Evolutionary conservation across 2,797 vertebrate genomes (phyloP).

Genomic region (Alfaro cultratus): DNA sequence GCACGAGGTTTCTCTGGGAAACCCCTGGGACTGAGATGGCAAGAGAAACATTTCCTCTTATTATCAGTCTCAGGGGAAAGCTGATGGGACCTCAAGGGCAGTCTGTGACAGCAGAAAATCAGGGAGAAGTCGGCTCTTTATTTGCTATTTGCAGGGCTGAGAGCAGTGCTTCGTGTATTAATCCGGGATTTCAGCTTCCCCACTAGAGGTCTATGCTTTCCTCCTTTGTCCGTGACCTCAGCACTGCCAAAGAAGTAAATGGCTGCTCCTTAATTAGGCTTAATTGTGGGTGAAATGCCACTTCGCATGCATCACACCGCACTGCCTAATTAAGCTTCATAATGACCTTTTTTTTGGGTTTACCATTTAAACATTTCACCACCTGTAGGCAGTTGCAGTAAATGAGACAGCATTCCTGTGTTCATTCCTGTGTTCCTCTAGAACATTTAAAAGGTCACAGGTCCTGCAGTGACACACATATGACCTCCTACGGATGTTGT

Average conservation of each 20-base stretch:
- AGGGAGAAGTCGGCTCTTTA: neutral
- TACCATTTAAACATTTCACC: neutral
- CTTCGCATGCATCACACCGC: neutral
- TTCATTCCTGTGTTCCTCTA: constrained; percentile 19
- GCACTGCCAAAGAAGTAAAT: neutral
- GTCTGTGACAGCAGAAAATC: too few relatives aligned
- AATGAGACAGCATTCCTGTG: constrained; percentile 18
- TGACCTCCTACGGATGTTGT: constrained; percentile 17
- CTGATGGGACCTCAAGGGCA: neutral
- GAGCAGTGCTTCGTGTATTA: neutral
- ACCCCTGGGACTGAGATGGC: constrained; percentile 5
- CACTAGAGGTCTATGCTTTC: constrained; percentile 42
- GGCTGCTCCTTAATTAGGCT: constrained; percentile 2
- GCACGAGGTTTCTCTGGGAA: constrained; percentile 20
- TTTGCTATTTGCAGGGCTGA: neutral
- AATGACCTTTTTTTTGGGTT: neutral
- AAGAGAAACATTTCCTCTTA: constrained; percentile 13
- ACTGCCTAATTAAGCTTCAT: neutral
- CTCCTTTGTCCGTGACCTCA: neutral
- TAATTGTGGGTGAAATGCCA: constrained; percentile 16
- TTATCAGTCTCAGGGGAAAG: neutral
- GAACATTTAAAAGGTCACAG: constrained; percentile 30
- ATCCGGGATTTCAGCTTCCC: neutral
- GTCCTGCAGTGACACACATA: constrained; percentile 14
- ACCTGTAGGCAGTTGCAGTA: constrained; percentile 16